Base-by-base conservation (phyloP, 2,113 vertebrate species). In the Diadophis punctatus region DNA sequence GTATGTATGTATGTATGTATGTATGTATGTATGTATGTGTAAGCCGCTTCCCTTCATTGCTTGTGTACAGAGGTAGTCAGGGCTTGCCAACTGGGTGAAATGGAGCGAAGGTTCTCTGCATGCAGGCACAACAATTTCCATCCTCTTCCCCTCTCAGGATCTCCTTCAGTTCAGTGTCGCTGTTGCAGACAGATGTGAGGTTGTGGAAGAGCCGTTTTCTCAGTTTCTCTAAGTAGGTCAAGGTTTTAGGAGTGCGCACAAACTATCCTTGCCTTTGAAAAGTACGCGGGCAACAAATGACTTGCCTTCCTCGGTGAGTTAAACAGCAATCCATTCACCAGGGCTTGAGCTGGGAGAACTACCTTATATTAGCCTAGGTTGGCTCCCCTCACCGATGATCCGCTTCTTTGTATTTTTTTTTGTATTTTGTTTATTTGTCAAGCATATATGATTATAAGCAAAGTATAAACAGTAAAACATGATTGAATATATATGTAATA, bases 191-290 rank as follows among this genome's bases (percentile, higher is more conserved):
- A 4, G 93, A 93, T 0, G 3, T 0, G 0, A 39, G 84, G 1
- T 7, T 25, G 4, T 60, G 1, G 23, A 53, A 8, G 92, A 1
- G 8, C 20, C 22, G 80, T 68, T 91, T 4, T 3, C 89, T 46
- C 34, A 80, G 49, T 90, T 4, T 3, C 87, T 46, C 30, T 95
- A 93, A 93, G 51, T 92, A 96, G 94, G 96, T 96, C 95, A 94
- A 93, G 95, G 74, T 90, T 93, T 90, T 90, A 23, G 92, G 93
- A 39, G 91, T 30, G 93, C 60, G 0, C 3, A 60, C 34, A 92
- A 8, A 89, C 46, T 63, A 92, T 91, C 43, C 39, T 3, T 87
- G 22, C 84, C 89, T 53, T 43, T 60, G 92, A 48, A 87, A 90
- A 92, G 93, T 87, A 48, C 60, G 14, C 43, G 89, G 43, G 5